Evolutionary conservation across 1,140 invertebrate genomes (phyloP), one percentile per base, ranked within the genome.

Genomic region (Hypothenemus hampei): DNA sequence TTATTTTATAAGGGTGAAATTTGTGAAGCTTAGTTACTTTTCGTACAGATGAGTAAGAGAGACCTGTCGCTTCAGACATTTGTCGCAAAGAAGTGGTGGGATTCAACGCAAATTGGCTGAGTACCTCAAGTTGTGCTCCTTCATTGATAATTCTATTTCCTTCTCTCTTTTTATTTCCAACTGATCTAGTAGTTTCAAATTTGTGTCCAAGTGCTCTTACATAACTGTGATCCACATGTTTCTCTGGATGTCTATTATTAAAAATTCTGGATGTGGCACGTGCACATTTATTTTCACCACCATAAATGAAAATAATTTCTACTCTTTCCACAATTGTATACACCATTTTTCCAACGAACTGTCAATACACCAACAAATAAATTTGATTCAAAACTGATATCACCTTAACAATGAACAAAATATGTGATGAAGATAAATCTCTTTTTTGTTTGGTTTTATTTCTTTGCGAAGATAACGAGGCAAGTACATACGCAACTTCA

Each of bases 1-100:
- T 11, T 2, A 37, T 46, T 21, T 29, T 57, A 95, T 82, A 72
- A 61, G 45, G 13, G 29, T 43, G 24, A 20, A 50, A 57, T 51
- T 50, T 50, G 33, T 51, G 29, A 24, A 51, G 22, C 19, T 51
- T 49, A 31, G 3, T 45, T 4, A 37, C 20, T 35, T 46, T 47
- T 29, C 8, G 29, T 44, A 54, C 51, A 29, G 50, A 52, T 13
- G 4, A 22, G 6, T 13, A 46, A 31, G 41, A 46, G 47, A 46
- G 4, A 44, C 3, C 3, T 15, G 43, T 54, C 47, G 40, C 20
- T 15, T 18, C 24, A 46, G 43, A 33, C 22, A 46, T 47, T 13
- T 54, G 13, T n/a, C 41, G 19, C 15, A 54, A 46, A 3, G 29
- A 47, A 46, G 26, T 36, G 19, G n/a, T 54, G 16, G 40, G 33